Conservation (phyloP, 2,888 invertebrate genomes). For the Aquatica leii region DNA sequence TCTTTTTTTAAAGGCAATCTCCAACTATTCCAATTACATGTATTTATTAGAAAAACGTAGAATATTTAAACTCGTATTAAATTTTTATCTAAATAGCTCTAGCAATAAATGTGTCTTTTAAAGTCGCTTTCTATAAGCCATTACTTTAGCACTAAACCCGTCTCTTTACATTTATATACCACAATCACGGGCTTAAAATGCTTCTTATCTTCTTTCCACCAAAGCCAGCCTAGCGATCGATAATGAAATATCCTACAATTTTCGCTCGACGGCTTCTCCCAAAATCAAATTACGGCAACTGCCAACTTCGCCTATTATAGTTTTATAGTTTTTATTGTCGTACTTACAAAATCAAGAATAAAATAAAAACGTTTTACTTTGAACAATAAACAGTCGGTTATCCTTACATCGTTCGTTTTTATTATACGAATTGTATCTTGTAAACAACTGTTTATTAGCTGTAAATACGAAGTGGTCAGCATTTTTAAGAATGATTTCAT, state of each 20-base stretch:
- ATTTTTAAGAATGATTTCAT: too few relatives aligned
- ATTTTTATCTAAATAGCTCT: conserved; percentile 36
- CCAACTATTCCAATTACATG: conserved; percentile 11
- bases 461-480: too few relatives aligned
- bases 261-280: conserved; percentile 36
- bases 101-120: conserved; percentile 36
- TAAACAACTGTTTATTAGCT: too few relatives aligned
- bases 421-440: neutral
- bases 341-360: conserved; percentile 17
- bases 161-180: conserved; percentile 37
- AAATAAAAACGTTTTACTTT: conserved; percentile 13
- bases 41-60: conserved; percentile 27
- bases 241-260: conserved; percentile 39
- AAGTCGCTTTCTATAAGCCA: conserved; percentile 36
- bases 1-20: conserved; percentile 16
- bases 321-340: conserved; percentile 35
- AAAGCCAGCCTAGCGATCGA: conserved; percentile 35
- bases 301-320: conserved; percentile 34
- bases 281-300: conserved; percentile 36
- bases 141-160: conserved; percentile 37
- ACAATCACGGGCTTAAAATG: conserved; percentile 37
- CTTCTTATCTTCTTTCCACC: conserved; percentile 37
- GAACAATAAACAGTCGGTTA: neutral
- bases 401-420: neutral
- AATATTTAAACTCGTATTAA: conserved; percentile 22